Base-by-base conservation (phyloP, 1,140 invertebrate species). In the Drosophila watanabei region DNA sequence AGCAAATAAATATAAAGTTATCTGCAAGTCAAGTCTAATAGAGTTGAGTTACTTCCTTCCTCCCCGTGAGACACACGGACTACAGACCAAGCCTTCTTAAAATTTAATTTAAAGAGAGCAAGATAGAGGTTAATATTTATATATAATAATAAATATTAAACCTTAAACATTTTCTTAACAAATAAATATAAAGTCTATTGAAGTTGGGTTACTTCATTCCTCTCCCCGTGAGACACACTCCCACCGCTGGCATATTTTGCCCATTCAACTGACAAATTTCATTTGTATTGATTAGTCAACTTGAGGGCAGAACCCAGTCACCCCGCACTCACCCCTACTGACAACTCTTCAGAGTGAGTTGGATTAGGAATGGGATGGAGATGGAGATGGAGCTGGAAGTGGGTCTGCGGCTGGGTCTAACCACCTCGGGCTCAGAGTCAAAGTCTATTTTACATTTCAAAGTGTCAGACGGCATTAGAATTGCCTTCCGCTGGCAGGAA, bases 371-470 rank as follows among this genome's bases (percentile, higher is more conserved):
- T 30, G 43, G 41, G 0, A 18, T 5, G 14, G 20, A 6, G 4
- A 2, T 2, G 1, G 4, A 10, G 11, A 4, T 9, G 14, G 0
- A 9, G 14, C 8, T 24, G n/a, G 9, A 1, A 1, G 10, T 8
- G 13, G 20, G 6, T 13, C 16, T 14, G 30, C 16, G 8, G 14
- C 20, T 11, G 59, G 24, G 6, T 28, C 18, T 10, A 39, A 49
- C 48, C 51, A 39, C 51, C 66, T 37, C 54, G 35, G 46, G 54
- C 68, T 35, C 68, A 43, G n/a, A 64, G 72, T 57, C 72, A 75
- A 75, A 75, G 72, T 75, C 72, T 75, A 75, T 75, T 75, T 75
- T 75, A 57, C 72, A 75, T 75, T 75, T 75, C 72, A 75, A 75
- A 75, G 72, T 75, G 72, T 75, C 71, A 75, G 63, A 60, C 56